These are phyloP conservation scores for Antennarius maculatus DNA, from an alignment of 2,797 vertebrate genomes.

Conservation along the genomic window DNA sequence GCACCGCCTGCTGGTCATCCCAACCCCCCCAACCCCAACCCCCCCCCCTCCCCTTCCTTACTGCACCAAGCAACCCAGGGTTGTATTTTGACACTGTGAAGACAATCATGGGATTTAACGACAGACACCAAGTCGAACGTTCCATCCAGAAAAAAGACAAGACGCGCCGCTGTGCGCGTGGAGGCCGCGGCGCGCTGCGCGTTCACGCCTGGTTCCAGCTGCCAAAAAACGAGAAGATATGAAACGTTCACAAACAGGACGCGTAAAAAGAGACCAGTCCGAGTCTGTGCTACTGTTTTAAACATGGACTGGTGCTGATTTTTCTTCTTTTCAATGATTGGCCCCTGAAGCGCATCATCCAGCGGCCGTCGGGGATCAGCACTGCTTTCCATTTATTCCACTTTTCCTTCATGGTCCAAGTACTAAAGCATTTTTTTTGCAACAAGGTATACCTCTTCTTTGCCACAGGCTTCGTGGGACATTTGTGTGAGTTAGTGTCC, in stretches of 20 bases:
- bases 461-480: conserved; percentile 93
- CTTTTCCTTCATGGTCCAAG: conserved; percentile 84
- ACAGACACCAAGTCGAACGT: conserved; percentile 44
- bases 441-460: conserved; percentile 99
- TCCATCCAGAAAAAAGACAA: conserved; percentile 67
- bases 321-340: conserved; percentile 42
- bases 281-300: conserved; percentile 70
- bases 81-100: conserved; percentile 98
- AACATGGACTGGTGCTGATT: conserved; percentile 78
- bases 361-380: conserved; percentile 76
- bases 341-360: conserved; percentile 29
- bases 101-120: conserved; percentile 97
- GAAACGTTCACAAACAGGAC: conserved; percentile 58
- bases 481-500: conserved; percentile 89
- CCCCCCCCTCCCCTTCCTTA: conserved; percentile 22
- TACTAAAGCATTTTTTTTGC: conserved; percentile 89
- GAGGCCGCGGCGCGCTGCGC: conserved; percentile 79
- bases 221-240: conserved; percentile 81
- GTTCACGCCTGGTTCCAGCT: conserved; percentile 82
- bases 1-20: conserved; percentile 19
- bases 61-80: conserved; percentile 85
- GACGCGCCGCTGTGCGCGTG: conserved; percentile 45
- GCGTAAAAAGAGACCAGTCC: conserved; percentile 75
- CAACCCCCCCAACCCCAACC: conserved; percentile 1
- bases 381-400: conserved; percentile 76